phyloP scores from a whole-genome alignment of 2,888 invertebrate species.

The Drosophila peninsularis region DNA sequence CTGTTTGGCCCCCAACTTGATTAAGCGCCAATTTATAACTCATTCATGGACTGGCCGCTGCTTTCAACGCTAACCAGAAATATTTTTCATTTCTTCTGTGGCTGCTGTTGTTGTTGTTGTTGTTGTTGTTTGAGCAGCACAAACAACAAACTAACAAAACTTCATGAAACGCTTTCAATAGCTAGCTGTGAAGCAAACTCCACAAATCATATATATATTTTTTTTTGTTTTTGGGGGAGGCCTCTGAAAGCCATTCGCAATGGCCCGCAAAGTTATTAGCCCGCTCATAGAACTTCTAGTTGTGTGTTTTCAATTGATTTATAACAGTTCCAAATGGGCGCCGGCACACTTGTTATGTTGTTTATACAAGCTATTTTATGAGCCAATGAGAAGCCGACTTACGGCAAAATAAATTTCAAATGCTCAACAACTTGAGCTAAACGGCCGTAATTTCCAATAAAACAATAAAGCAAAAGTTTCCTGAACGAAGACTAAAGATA shows the following conservation, averaged over 20 bases:
- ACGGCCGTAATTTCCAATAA: background rate
- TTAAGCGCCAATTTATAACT: constrained; percentile 77
- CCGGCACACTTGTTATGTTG: constrained; percentile 32
- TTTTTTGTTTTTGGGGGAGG: constrained; percentile 10
- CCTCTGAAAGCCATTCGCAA: constrained; percentile 30
- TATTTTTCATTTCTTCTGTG: constrained; percentile 64
- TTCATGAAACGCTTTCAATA: constrained; percentile 29
- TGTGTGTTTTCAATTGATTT: constrained; percentile 63
- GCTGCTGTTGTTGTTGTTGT: constrained; percentile 2
- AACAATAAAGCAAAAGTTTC: background rate
- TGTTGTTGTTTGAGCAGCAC: constrained; percentile 2
- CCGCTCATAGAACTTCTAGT: constrained; percentile 54
- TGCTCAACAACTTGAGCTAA: constrained; percentile 14
- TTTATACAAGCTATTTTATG: constrained; percentile 47
- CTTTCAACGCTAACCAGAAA: constrained; percentile 73
- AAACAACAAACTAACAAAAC: constrained; percentile 25
- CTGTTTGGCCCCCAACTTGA: constrained; percentile 60
- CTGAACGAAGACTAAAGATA: background rate
- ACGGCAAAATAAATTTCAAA: constrained; percentile 23
- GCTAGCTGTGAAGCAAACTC: background rate
- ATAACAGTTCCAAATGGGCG: constrained; percentile 44
- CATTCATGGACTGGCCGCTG: constrained; percentile 57
- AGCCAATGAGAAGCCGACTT: constrained; percentile 6
- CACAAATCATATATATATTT: background rate
- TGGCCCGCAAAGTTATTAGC: constrained; percentile 66